These are phyloP conservation scores for Lutjanus argentimaculatus DNA, from an alignment of 2,797 vertebrate genomes.

Conservation along the genomic window DNA sequence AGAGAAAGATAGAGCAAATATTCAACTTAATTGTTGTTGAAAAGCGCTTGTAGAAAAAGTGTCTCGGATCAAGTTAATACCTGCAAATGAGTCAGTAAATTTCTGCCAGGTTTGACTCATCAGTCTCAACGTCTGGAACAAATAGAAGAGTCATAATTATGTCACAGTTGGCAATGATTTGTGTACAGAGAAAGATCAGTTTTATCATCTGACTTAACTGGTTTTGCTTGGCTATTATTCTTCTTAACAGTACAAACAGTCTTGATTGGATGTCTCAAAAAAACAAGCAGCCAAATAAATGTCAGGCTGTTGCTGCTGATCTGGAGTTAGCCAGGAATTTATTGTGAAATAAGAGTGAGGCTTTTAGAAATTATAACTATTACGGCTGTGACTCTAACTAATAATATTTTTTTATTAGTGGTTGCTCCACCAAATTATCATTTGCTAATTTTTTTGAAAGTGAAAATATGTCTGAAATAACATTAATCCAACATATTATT, in stretches of 20 bases:
- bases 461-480: too few species aligned
- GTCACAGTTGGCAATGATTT: constrained; percentile 1
- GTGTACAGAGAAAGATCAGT: not conserved
- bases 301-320: not conserved
- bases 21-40: not conserved
- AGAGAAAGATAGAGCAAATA: not conserved
- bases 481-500: too few species aligned
- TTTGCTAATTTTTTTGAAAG: too few species aligned
- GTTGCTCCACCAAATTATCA: too few species aligned
- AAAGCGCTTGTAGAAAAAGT: not conserved
- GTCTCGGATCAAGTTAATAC: not conserved
- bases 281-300: not conserved
- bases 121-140: not conserved
- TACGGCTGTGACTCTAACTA: too few species aligned
- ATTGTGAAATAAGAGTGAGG: not conserved
- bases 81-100: not conserved
- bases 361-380: too few species aligned
- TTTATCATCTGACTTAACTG: constrained; percentile 21
- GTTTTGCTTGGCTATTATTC: constrained; percentile 18
- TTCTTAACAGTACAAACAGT: not conserved
- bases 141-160: constrained; percentile 1
- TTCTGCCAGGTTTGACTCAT: constrained; percentile 24
- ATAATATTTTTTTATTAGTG: too few species aligned
- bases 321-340: not conserved
- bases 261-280: not conserved